Base-by-base conservation (phyloP, 2,888 invertebrate species). In the Diadromus collaris region DNA sequence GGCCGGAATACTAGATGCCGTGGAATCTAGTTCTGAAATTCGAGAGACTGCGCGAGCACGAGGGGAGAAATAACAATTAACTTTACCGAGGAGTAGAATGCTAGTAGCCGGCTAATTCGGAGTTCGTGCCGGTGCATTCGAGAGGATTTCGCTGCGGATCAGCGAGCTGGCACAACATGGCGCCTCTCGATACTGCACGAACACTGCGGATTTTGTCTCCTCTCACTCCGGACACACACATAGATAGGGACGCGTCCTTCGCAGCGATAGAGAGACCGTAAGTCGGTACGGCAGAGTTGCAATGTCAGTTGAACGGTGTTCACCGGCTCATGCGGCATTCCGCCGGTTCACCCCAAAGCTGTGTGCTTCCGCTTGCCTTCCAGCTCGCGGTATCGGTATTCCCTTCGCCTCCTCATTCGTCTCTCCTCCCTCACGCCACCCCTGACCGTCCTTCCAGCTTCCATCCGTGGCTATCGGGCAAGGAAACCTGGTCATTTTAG, bases 41-140 rank as follows among this genome's bases (percentile, higher is more conserved):
- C 21, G 54, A 61, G 70, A 68, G 60, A 71, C 61, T 63, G 58
- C 60, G 34, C 27, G 54, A 34, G 72, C 16, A 41, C 24, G 21
- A 44, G 38, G 51, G 29, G 46, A 24, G 51, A 61, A 64, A 54
- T 65, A 61, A 80, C 65, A 41, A 24, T 54, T 19, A 74, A 78
- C 41, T 65, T 51, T 48, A 61, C 9, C 64, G 58, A 64, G 54
- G 32, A 32, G 34, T n/a, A 65, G 65, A 51, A 61, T 51, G 27
- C 56, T 60, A 48, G 67, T 70, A 68, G 68, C 29, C 64, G 68
- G 46, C 54, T 78, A 70, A 79, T 76, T 76, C 69, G 32, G 60
- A 38, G 76, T 75, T 72, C 63, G 76, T 64, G 79, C 60, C 58
- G 38, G 41, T 60, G 69, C 76, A 73, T 65, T 76, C 65, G 54